phyloP scores from a whole-genome alignment of 2,888 invertebrate genomes.

The Agelastica alni region DNA sequence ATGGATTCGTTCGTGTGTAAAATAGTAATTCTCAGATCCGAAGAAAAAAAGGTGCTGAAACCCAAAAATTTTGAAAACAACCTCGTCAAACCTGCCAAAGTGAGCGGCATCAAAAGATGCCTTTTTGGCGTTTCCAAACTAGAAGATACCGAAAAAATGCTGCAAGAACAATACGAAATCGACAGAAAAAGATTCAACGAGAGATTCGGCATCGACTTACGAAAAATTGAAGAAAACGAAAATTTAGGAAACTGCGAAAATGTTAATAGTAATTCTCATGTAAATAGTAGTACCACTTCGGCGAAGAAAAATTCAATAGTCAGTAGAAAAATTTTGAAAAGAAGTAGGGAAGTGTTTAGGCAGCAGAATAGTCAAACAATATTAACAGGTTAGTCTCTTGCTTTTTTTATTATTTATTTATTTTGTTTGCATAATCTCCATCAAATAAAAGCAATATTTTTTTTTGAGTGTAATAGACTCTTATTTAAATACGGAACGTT shows the following conservation, averaged over 20 bases:
- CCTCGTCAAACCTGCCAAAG: constrained; percentile 17
- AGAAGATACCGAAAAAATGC: constrained; percentile 62
- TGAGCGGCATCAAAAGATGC: constrained; percentile 57
- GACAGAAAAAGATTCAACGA: constrained; percentile 64
- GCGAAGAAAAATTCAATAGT: constrained; percentile 24
- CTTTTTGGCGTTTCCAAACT: constrained; percentile 66
- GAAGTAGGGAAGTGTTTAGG: constrained; percentile 29
- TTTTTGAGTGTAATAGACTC: too few relatives aligned
- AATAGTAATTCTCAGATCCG: constrained; percentile 33
- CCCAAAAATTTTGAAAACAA: constrained; percentile 28
- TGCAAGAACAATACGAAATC: constrained; percentile 63
- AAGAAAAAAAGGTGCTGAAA: constrained; percentile 29
- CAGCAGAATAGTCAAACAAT: constrained; percentile 25
- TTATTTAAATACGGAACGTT: too few relatives aligned
- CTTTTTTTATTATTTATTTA: too few relatives aligned
- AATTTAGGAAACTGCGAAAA: constrained; percentile 37
- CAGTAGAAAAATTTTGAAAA: constrained; percentile 26
- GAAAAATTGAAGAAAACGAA: constrained; percentile 51
- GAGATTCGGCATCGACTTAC: constrained; percentile 65
- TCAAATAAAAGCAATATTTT: too few relatives aligned
- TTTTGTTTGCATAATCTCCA: too few relatives aligned
- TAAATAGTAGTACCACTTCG: constrained; percentile 9
- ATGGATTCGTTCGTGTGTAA: constrained; percentile 37
- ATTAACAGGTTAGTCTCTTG: constrained; percentile 30
- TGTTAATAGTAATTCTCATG: constrained; percentile 18